Evolutionary conservation across 2,888 invertebrate genomes (phyloP).

Genomic region (Drosophila meridiana): DNA sequence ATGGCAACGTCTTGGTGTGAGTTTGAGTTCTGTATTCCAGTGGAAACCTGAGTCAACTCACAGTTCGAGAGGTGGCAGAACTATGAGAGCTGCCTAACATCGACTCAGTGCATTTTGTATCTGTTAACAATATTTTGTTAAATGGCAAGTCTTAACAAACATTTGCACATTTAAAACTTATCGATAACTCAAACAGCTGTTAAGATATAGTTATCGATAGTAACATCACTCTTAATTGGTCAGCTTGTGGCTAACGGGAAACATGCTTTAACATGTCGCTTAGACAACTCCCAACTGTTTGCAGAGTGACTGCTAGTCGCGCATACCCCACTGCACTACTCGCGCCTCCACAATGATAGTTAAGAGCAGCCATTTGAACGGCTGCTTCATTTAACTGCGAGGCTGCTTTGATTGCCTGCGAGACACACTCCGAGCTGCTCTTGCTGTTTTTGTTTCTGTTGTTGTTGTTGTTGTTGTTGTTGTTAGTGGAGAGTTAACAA

Average conservation of each 20-base stretch:
- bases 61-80: neutral
- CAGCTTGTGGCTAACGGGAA: neutral
- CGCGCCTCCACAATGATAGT: neutral
- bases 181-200: too few species aligned
- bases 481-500: constrained; percentile 16
- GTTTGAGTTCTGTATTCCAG: neutral
- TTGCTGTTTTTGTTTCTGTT: neutral
- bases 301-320: neutral
- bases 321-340: neutral
- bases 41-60: neutral
- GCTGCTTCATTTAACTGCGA: constrained; percentile 5
- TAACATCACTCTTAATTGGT: neutral
- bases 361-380: neutral
- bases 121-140: too few species aligned
- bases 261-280: neutral
- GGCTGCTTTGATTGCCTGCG: constrained; percentile 1
- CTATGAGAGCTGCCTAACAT: too few species aligned
- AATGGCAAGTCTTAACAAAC: neutral
- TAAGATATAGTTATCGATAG: neutral
- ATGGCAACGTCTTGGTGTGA: neutral
- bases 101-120: too few species aligned
- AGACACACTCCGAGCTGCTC: neutral
- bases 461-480: constrained; percentile 1
- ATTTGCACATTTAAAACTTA: too few species aligned
- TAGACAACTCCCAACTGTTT: neutral